Percentiles rank a stretch among this genome's conserved stretches.
Conservation (phyloP, 2,797 vertebrate genomes). For the Phyllotis vaccarum region DNA sequence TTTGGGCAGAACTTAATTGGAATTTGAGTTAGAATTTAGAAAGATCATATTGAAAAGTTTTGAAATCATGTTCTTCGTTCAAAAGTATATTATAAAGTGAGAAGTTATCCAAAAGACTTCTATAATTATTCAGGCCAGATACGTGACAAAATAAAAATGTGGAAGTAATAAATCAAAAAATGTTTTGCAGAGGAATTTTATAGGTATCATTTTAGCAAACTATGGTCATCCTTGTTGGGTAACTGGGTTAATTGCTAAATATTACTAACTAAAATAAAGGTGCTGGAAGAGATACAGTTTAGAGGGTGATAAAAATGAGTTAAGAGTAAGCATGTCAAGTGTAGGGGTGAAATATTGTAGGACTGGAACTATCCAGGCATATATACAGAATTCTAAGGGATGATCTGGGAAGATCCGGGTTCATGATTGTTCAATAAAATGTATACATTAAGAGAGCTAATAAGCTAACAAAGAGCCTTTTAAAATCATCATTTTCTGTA, state of each 20-base stretch:
- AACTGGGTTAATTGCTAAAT: background rate
- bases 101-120: background rate
- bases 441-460: background rate
- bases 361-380: background rate
- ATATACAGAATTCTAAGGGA: background rate
- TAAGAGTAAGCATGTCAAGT: background rate
- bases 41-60: background rate
- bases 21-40: slow-evolving; percentile 29
- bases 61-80: background rate
- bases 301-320: background rate
- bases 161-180: background rate
- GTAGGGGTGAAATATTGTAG: background rate
- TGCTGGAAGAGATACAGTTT: background rate
- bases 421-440: slow-evolving; percentile 27
- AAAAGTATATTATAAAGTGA: background rate
- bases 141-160: background rate
- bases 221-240: background rate
- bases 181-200: background rate
- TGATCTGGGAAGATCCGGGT: background rate
- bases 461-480: background rate
- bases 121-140: background rate
- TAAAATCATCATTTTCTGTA: background rate
- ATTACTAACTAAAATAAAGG: background rate
- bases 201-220: background rate
- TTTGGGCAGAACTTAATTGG: background rate